Evolutionary conservation across 92 coral and sea anemone genomes (phyloP).

Genomic region (Actinostola sp.): DNA sequence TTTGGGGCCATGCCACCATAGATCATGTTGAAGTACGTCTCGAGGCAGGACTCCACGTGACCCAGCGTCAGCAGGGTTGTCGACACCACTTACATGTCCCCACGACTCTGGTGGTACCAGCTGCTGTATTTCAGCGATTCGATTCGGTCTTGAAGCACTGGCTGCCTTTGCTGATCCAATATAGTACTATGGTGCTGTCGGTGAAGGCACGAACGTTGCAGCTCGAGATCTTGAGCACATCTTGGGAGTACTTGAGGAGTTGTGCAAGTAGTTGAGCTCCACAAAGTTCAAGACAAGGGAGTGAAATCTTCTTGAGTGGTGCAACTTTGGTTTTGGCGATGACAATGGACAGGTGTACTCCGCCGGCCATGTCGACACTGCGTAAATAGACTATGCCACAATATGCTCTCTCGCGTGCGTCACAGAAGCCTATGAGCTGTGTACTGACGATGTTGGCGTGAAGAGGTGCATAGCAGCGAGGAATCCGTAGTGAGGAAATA

Average conservation of each 20-base stretch:
- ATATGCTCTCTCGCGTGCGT: slow-evolving; percentile 57
- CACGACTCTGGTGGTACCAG: slow-evolving; percentile 49
- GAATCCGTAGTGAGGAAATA: slow-evolving; percentile 45
- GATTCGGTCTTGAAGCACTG: slow-evolving; percentile 51
- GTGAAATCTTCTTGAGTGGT: slow-evolving; percentile 53
- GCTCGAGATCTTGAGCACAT: slow-evolving; percentile 31
- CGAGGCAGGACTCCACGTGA: slow-evolving; percentile 49
- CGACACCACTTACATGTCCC: slow-evolving; percentile 32
- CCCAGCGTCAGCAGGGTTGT: slow-evolving; percentile 64
- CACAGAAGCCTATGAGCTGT: slow-evolving; percentile 57
- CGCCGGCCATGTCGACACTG: slow-evolving; percentile 63
- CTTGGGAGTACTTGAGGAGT: slow-evolving; percentile 47
- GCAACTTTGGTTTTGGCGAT: slow-evolving; percentile 61
- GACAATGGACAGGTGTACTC: slow-evolving; percentile 41
- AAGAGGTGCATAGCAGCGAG: slow-evolving; percentile 54
- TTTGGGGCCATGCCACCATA: slow-evolving; percentile 62
- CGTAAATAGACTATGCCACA: slow-evolving; percentile 55
- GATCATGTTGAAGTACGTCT: slow-evolving; percentile 29
- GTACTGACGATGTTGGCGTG: slow-evolving; percentile 9
- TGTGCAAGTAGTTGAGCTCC: slow-evolving; percentile 54
- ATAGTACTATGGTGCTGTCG: slow-evolving; percentile 51
- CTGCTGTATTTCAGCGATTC: slow-evolving; percentile 59
- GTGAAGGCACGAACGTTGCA: slow-evolving; percentile 49
- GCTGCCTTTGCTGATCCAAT: slow-evolving; percentile 53
- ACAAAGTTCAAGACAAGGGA: slow-evolving; percentile 61